These are phyloP conservation scores for Arctopsyche grandis DNA, from an alignment of 1,140 invertebrate genomes.

Conservation along the genomic window DNA sequence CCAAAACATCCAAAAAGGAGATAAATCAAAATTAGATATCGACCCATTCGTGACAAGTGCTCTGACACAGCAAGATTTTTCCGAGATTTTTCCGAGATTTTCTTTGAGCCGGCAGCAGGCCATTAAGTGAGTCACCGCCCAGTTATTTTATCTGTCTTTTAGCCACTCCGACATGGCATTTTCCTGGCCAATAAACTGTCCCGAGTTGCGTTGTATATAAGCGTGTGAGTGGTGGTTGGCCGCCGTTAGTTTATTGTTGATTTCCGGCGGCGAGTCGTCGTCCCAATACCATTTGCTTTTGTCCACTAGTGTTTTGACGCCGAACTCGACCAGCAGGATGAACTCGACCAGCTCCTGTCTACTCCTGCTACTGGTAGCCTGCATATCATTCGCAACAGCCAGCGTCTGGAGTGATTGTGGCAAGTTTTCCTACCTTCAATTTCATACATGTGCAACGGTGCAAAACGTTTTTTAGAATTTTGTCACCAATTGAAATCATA, in stretches of 20 bases:
- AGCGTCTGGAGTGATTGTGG: conserved; percentile 41
- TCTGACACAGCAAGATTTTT: too few species aligned
- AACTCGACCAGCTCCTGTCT: not conserved
- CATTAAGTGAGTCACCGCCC: conserved; percentile 19
- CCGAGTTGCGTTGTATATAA: conserved; percentile 36
- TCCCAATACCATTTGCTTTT: not conserved
- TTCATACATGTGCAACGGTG: not conserved
- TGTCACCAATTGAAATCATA: not conserved
- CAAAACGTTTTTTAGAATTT: not conserved
- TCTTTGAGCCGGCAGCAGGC: not conserved
- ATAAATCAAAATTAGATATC: too few species aligned
- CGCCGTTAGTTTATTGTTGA: conserved; percentile 39
- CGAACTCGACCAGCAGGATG: not conserved
- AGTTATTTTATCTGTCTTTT: conserved; percentile 33
- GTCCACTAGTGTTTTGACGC: conserved; percentile 25
- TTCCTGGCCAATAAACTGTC: conserved; percentile 27
- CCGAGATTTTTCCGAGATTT: too few species aligned
- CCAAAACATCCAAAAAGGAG: too few species aligned
- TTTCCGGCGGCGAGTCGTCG: conserved; percentile 40
- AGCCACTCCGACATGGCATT: conserved; percentile 5
- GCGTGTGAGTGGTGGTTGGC: conserved; percentile 16
- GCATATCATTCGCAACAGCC: not conserved
- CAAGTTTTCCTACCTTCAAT: conserved; percentile 12
- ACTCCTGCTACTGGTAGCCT: not conserved
- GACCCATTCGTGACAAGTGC: too few species aligned